phyloP scores from a whole-genome alignment of 2,113 vertebrate genomes.

The Rhea americana region DNA sequence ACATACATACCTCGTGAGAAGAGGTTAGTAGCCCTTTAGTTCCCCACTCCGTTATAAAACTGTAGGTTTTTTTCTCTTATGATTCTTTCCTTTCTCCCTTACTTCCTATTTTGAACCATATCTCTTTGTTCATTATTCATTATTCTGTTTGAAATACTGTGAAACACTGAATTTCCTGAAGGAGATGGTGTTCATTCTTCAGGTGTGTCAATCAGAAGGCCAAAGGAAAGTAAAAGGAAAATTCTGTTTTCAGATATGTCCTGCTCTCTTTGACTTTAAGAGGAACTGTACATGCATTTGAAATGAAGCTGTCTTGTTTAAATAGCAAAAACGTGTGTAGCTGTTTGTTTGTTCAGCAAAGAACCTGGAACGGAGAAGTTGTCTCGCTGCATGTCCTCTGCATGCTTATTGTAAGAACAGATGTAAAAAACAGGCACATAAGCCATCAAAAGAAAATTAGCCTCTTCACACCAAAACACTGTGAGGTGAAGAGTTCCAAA shows the following conservation, averaged over 20 bases:
- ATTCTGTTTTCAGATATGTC: neutral
- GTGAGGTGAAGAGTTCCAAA: constrained; percentile 24
- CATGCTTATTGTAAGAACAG: neutral
- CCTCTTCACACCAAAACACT: constrained; percentile 3
- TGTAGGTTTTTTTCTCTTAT: neutral
- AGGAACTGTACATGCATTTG: neutral
- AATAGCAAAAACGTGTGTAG: neutral
- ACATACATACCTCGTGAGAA: neutral
- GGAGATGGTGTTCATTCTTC: neutral
- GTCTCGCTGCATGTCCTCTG: neutral
- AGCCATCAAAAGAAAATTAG: neutral
- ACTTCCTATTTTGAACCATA: neutral
- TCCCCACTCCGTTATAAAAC: neutral
- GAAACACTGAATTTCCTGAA: neutral
- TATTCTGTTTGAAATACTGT: constrained; percentile 17
- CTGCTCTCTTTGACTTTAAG: constrained; percentile 15
- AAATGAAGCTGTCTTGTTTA: constrained; percentile 40
- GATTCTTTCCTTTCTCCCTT: neutral
- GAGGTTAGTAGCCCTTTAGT: neutral
- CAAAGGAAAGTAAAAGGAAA: neutral
- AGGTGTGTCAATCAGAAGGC: neutral
- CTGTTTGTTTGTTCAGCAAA: constrained; percentile 41
- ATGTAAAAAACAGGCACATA: constrained; percentile 11
- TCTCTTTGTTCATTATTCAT: constrained; percentile 11
- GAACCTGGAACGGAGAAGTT: neutral